Conservation (phyloP, 2,888 invertebrate species). For the Diaprepes abbreviatus region DNA sequence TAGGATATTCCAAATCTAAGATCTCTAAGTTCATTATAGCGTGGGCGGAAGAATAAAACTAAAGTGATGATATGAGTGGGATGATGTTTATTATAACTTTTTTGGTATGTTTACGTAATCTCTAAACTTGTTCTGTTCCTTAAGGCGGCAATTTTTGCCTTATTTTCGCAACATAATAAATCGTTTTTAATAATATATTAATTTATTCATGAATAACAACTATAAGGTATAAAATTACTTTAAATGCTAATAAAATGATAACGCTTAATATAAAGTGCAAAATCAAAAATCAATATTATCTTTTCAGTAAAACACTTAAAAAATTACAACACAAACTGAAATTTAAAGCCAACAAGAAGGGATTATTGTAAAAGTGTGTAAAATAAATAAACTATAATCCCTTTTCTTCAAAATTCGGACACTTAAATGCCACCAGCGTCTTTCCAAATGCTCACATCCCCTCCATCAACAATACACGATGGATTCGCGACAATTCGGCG, state of each 20-base stretch:
- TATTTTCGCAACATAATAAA: slow-evolving; percentile 9
- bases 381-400: background rate
- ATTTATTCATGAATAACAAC: background rate
- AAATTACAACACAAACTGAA: no score
- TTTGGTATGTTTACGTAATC: slow-evolving; percentile 44
- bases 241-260: no score
- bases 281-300: background rate
- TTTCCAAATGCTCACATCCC: slow-evolving; percentile 44
- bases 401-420: background rate
- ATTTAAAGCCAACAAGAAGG: no score
- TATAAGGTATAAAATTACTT: no score
- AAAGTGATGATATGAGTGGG: slow-evolving; percentile 41
- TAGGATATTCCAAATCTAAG: background rate
- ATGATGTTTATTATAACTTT: slow-evolving; percentile 34
- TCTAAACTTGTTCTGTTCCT: slow-evolving; percentile 20
- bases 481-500: slow-evolving; percentile 90
- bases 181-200: background rate
- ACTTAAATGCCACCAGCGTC: slow-evolving; percentile 30
- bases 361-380: no score
- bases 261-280: background rate
- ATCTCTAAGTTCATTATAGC: background rate
- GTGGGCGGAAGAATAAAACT: slow-evolving; percentile 35
- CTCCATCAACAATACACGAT: slow-evolving; percentile 79
- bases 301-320: no score
- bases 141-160: slow-evolving; percentile 4